Evolutionary conservation across 2,888 invertebrate genomes (phyloP).

Genomic region (Venustoraphidia nigricollis): DNA sequence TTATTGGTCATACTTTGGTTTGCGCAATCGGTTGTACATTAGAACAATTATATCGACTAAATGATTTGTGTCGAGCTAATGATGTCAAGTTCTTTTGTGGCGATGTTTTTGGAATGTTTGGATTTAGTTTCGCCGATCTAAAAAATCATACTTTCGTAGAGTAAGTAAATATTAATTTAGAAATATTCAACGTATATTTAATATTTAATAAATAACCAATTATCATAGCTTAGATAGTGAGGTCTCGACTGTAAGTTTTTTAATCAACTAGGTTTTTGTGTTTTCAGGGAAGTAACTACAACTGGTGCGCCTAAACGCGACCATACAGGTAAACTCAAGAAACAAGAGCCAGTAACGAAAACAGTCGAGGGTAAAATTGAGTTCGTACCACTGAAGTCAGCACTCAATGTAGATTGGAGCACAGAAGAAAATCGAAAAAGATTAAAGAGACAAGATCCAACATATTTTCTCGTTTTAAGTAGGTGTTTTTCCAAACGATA

Average conservation of each 20-base stretch:
- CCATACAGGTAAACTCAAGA: slow-evolving; percentile 17
- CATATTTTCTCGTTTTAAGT: slow-evolving; percentile 59
- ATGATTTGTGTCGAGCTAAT: slow-evolving; percentile 56
- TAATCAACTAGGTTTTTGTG: not conserved
- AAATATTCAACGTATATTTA: not conserved
- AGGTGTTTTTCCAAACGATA: slow-evolving; percentile 14
- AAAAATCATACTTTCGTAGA: slow-evolving; percentile 66
- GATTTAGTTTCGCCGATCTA: slow-evolving; percentile 82
- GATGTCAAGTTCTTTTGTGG: slow-evolving; percentile 76
- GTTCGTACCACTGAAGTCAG: slow-evolving; percentile 51
- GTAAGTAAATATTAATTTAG: slow-evolving; percentile 32
- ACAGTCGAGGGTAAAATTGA: slow-evolving; percentile 48
- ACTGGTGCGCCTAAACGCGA: slow-evolving; percentile 1
- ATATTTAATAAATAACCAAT: not conserved
- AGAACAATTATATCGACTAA: slow-evolving; percentile 55
- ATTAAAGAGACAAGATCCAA: slow-evolving; percentile 50
- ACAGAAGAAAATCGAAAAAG: slow-evolving; percentile 37
- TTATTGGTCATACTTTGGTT: slow-evolving; percentile 66
- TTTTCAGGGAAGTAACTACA: slow-evolving; percentile 7
- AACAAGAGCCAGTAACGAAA: slow-evolving; percentile 39
- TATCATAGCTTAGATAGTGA: not conserved
- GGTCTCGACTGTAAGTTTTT: too few relatives aligned
- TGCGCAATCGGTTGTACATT: slow-evolving; percentile 62
- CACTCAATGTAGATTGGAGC: slow-evolving; percentile 48
- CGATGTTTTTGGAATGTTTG: slow-evolving; percentile 87